These are phyloP conservation scores for Cynopterus sphinx DNA, from an alignment of 2,797 vertebrate species.

Conservation along the genomic window DNA sequence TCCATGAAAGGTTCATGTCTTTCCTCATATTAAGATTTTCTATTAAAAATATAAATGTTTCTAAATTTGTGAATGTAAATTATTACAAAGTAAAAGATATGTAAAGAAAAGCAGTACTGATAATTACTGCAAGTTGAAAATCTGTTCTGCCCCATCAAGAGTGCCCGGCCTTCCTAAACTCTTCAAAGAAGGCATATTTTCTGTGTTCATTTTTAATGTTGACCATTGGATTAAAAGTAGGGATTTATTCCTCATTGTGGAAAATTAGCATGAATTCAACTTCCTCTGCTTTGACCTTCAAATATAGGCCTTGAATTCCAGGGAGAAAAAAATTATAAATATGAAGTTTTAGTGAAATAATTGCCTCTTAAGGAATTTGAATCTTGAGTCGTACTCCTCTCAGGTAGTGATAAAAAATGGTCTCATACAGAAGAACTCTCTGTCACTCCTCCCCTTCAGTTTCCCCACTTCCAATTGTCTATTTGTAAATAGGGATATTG, in stretches of 20 bases:
- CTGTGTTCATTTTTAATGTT: conserved; percentile 75
- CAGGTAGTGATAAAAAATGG: background rate
- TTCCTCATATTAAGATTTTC: conserved; percentile 63
- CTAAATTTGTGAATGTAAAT: background rate
- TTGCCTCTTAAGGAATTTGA: background rate
- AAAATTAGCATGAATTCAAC: conserved; percentile 78
- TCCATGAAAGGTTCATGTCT: background rate
- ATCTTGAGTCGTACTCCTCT: background rate
- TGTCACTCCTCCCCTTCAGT: background rate
- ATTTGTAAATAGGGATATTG: background rate
- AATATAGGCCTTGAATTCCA: conserved; percentile 68
- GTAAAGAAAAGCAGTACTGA: conserved; percentile 68
- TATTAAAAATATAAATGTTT: conserved; percentile 61
- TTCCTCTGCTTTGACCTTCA: conserved; percentile 73
- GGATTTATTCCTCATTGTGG: conserved; percentile 78
- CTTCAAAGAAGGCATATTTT: conserved; percentile 81
- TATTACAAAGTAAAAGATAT: conserved; percentile 74
- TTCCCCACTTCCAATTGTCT: background rate
- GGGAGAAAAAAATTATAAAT: conserved; percentile 44
- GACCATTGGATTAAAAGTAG: conserved; percentile 59
- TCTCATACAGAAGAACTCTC: background rate
- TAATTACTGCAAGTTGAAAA: conserved; percentile 76
- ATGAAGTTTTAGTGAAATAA: background rate
- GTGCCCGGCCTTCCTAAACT: conserved; percentile 79
- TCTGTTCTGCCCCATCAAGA: conserved; percentile 26